These are phyloP conservation scores for Phytoseiulus persimilis DNA, from an alignment of 2,888 invertebrate species.

Conservation along the genomic window DNA sequence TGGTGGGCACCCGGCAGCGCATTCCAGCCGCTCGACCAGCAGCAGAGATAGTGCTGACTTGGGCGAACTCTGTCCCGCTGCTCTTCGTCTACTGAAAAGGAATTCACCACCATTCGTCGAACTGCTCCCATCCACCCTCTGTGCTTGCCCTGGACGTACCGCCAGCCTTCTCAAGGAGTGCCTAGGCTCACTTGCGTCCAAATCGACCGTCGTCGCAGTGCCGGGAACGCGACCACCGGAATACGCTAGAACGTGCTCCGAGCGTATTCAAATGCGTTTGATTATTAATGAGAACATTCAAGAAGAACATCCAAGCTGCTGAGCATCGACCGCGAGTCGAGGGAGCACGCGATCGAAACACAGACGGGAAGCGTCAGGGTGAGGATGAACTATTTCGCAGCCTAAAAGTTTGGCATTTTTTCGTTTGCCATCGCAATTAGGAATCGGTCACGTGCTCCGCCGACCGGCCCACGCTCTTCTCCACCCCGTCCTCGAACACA, in stretches of 20 bases:
- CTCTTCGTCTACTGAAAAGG: neutral
- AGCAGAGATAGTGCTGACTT: constrained; percentile 5
- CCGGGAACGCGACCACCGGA: too few species aligned
- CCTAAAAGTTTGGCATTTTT: neutral
- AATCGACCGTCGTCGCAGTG: too few species aligned
- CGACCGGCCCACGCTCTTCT: neutral
- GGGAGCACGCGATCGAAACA: neutral
- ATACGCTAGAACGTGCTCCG: too few species aligned
- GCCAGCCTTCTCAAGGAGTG: too few species aligned
- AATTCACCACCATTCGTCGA: neutral
- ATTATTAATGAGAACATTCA: too few species aligned
- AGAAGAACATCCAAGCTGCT: too few species aligned
- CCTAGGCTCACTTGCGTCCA: too few species aligned
- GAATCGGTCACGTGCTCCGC: constrained; percentile 34
- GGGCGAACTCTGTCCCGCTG: neutral
- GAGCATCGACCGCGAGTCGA: too few species aligned
- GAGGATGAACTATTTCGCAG: neutral
- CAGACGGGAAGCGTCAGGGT: neutral
- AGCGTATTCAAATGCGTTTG: too few species aligned
- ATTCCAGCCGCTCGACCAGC: neutral
- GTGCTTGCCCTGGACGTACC: too few species aligned
- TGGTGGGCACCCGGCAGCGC: neutral
- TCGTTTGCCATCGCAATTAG: constrained; percentile 23
- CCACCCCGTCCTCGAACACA: neutral
- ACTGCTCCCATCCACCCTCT: neutral